Base-by-base conservation (phyloP, 2,888 invertebrate species). In the Chaitophorus viminalis region DNA sequence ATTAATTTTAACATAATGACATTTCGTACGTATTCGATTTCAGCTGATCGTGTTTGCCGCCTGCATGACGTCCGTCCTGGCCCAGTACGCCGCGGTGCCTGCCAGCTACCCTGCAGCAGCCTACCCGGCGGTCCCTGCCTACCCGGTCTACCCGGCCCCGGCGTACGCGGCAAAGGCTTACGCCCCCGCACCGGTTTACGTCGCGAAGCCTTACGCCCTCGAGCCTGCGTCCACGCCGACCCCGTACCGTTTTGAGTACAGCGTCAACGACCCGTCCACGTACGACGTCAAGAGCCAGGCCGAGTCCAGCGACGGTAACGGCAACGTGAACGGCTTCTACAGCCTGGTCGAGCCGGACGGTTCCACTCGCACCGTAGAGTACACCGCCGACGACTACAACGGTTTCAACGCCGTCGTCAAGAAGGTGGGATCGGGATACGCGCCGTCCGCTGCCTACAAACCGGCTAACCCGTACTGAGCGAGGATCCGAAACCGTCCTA, bases 1-100 rank as follows among this genome's bases (percentile, higher is more conserved):
- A 14, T 46, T 14, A 3, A n/a, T n/a, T n/a, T 18, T 60, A 60
- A 60, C n/a, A n/a, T 60, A 60, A 25, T 25, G 25, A 25, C 60
- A 25, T 60, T 60, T 60, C 60, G 21, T 25, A 60, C 60, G 60
- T 60, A 25, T 60, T 75, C 33, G 29, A 52, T 85, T 85, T 68
- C 70, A 85, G 85, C 31, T 78, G 21, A 54, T 85, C 39, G 14
- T 84, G 46, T 84, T 88, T 82, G 54, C 83, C 75, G 65, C 89
- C 31, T 85, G 84, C 79, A 8, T 72, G 89, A 86, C 89, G 90
- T 90, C 90, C 90, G 29, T 86, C 88, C 72, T 90, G 90, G 1
- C 91, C 14, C 89, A 88, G 72, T 85, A 85, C 77, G 33, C 33
- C 36, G 36, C 82, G 54, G 21, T 72, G 84, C 17, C 54, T 54